A percentile compares a stretch with the other conserved stretches of the same genome.
Conservation (phyloP, 2,888 invertebrate genomes). For the Mimas tiliae region DNA sequence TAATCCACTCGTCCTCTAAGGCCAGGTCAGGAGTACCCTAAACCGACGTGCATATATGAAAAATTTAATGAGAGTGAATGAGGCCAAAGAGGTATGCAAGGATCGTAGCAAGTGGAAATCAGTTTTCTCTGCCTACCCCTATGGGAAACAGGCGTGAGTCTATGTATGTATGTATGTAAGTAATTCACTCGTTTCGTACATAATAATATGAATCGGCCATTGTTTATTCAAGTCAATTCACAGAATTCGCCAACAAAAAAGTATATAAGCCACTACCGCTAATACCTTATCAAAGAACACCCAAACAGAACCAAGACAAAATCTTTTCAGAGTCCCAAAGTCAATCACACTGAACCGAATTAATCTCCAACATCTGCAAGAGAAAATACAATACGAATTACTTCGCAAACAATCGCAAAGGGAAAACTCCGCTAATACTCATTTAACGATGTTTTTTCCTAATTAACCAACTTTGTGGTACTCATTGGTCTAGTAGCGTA, state of each 20-base stretch:
- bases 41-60: too few relatives aligned
- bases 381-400: conserved; percentile 18
- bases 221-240: not conserved
- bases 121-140: too few relatives aligned
- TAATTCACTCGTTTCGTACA: not conserved
- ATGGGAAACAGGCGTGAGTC: too few relatives aligned
- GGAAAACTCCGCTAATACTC: conserved; percentile 21
- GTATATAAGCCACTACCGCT: conserved; percentile 4
- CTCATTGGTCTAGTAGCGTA: conserved; percentile 24
- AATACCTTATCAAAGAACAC: conserved; percentile 10
- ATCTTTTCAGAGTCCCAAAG: conserved; percentile 17
- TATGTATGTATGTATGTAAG: too few relatives aligned
- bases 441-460: conserved; percentile 21
- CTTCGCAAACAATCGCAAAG: conserved; percentile 11
- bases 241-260: not conserved
- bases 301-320: not conserved
- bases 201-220: too few relatives aligned
- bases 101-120: too few relatives aligned
- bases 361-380: conserved; percentile 14
- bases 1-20: too few relatives aligned
- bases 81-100: too few relatives aligned
- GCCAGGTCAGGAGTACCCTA: too few relatives aligned
- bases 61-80: too few relatives aligned
- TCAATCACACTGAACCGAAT: conserved; percentile 22
- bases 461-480: conserved; percentile 32